Percentiles rank a stretch among this genome's conserved stretches.
phyloP scores from a whole-genome alignment of 1,140 invertebrate species.

The Varroa destructor region DNA sequence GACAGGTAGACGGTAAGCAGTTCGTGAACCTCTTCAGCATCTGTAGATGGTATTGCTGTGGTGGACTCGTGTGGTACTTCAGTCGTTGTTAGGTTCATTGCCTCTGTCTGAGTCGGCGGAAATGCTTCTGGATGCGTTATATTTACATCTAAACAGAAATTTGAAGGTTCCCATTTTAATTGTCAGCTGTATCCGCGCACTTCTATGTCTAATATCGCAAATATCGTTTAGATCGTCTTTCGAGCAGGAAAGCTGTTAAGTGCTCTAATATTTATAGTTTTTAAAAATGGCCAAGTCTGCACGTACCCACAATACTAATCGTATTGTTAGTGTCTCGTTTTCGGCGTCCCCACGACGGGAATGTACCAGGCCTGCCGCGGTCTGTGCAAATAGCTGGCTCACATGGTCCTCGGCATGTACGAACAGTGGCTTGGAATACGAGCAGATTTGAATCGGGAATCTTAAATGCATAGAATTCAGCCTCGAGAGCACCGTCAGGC shows the following conservation, averaged over 20 bases:
- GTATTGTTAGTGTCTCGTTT: constrained; percentile 9
- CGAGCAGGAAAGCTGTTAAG: no score
- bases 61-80: not conserved
- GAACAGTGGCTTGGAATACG: constrained; percentile 78
- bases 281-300: no score
- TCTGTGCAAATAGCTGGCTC: constrained; percentile 50
- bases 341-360: constrained; percentile 36
- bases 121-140: not conserved
- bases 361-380: constrained; percentile 31
- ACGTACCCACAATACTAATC: not conserved
- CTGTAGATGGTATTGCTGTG: constrained; percentile 6
- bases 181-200: not conserved
- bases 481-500: constrained; percentile 67
- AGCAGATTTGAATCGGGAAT: constrained; percentile 85
- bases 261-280: no score
- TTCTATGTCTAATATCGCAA: not conserved
- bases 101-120: constrained; percentile 7
- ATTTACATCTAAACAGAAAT: not conserved
- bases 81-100: constrained; percentile 29
- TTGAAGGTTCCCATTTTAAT: constrained; percentile 22
- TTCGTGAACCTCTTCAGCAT: constrained; percentile 37
- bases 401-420: constrained; percentile 72
- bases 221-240: no score
- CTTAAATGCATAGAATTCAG: constrained; percentile 82
- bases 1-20: constrained; percentile 37